Evolutionary conservation across 2,888 invertebrate genomes (phyloP), one percentile per base, ranked within the genome.

Genomic region (Cabera pusaria): DNA sequence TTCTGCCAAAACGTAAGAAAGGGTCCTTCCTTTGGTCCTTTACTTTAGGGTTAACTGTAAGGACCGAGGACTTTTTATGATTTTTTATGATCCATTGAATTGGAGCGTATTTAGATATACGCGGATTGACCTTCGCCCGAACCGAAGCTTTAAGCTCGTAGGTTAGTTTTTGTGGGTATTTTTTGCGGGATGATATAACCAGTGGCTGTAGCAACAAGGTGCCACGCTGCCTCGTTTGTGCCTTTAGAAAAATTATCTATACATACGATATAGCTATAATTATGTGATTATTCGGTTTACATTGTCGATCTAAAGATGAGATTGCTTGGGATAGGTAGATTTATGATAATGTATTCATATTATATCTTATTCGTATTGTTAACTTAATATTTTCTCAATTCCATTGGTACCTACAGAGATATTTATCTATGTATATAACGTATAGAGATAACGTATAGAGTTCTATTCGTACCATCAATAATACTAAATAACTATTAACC

Each of bases 1-100:
- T 72, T 66, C 77, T 79, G 77, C 80, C 86, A 86, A 86, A 86
- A 79, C 76, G 64, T 77, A 77, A 44, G 74, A 78, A 85, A 83
- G 72, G 78, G 76, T 74, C 75, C 76, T 70, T 74, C 75, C 76
- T 70, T 69, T 62, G 77, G 76, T 76, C 75, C 76, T 71, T 69
- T 62, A 62, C 31, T 64, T 72, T 80, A 75, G 83, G 84, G 85
- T 85, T 85, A 80, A 81, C 73, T 72, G 77, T 75, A 68, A 75
- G 77, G 67, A 70, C 70, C 72, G 69, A 60, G 61, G 63, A 33
- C 24, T 38, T 40, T 40, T 40, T 40, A 40, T 34, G 40, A 34
- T 27, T 65, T 70, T 70, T 75, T 77, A 70, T 72, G 58, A 59
- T 56, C 35, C 35, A 41, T 56, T 28, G 56, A 61, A 62, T 53